A percentile compares a stretch with the other conserved stretches of the same genome.
These are phyloP conservation scores for Heliothis virescens DNA, from an alignment of 1,140 invertebrate species.

Conservation along the genomic window DNA sequence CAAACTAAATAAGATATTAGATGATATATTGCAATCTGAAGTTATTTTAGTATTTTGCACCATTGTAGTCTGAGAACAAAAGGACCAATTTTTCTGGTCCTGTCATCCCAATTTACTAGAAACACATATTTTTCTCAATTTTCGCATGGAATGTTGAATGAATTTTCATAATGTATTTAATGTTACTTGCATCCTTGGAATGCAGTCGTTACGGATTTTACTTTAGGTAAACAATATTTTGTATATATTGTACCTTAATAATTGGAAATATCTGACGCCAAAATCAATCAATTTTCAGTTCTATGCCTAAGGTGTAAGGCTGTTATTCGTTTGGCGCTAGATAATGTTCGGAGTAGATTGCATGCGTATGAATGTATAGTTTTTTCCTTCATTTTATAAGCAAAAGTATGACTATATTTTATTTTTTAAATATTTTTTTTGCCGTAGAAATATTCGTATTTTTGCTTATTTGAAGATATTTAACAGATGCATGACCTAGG, in stretches of 20 bases:
- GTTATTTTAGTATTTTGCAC: no score
- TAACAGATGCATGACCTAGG: slow-evolving; percentile 27
- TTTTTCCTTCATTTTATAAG: no score
- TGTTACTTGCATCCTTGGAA: slow-evolving; percentile 48
- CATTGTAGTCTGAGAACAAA: background rate
- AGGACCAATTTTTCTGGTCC: background rate
- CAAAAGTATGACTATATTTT: no score
- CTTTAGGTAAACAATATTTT: slow-evolving; percentile 56
- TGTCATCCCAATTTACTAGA: background rate
- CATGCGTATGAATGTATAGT: no score
- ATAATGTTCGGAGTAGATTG: no score
- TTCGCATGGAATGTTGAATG: background rate
- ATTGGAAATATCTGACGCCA: background rate
- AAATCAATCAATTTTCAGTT: background rate
- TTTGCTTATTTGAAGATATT: background rate
- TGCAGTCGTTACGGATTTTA: slow-evolving; percentile 59
- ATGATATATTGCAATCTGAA: no score
- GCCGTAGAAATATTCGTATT: background rate
- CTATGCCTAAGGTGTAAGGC: background rate
- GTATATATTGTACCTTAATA: background rate
- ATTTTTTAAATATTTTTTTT: no score
- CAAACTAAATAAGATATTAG: no score
- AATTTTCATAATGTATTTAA: slow-evolving; percentile 19
- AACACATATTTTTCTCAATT: no score
- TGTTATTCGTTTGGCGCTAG: background rate